Percentiles rank a stretch among this genome's conserved stretches.
Evolutionary conservation across 2,888 invertebrate genomes (phyloP).

Genomic region (Tinea trinotella): DNA sequence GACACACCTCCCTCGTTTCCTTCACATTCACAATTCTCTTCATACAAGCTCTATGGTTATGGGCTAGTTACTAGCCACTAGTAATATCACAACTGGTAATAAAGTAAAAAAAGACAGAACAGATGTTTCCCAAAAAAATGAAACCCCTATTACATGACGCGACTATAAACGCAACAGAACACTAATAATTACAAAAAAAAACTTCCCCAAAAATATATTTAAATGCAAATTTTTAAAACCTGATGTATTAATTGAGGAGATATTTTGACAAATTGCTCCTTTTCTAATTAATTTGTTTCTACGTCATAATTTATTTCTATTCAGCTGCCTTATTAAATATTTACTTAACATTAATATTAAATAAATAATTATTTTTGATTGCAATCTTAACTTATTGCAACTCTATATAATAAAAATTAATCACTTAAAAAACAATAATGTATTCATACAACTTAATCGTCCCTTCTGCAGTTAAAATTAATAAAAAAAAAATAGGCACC

Average conservation of each 20-base stretch:
- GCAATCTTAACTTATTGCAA: neutral
- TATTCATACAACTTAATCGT: neutral
- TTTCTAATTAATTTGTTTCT: neutral
- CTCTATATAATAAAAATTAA: neutral
- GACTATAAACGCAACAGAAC: constrained; percentile 55
- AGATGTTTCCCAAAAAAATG: constrained; percentile 65
- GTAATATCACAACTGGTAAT: neutral
- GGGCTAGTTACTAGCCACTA: too few relatives aligned
- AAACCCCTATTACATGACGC: constrained; percentile 8
- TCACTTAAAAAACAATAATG: neutral
- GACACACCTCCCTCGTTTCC: too few relatives aligned
- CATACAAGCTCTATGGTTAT: too few relatives aligned
- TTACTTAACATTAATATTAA: neutral
- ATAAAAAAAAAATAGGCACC: neutral
- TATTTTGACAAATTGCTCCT: constrained; percentile 51
- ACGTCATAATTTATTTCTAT: neutral
- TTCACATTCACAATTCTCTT: too few relatives aligned
- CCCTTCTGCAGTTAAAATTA: neutral
- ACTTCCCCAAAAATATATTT: constrained; percentile 48
- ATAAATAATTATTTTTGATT: neutral
- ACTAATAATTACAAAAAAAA: constrained; percentile 53
- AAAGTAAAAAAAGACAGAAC: constrained; percentile 64
- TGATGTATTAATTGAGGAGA: constrained; percentile 51
- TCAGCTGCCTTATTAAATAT: neutral
- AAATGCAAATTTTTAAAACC: constrained; percentile 60